Evolutionary conservation across 2,113 vertebrate species (phyloP).

Genomic region (Thryonomys swinderianus): DNA sequence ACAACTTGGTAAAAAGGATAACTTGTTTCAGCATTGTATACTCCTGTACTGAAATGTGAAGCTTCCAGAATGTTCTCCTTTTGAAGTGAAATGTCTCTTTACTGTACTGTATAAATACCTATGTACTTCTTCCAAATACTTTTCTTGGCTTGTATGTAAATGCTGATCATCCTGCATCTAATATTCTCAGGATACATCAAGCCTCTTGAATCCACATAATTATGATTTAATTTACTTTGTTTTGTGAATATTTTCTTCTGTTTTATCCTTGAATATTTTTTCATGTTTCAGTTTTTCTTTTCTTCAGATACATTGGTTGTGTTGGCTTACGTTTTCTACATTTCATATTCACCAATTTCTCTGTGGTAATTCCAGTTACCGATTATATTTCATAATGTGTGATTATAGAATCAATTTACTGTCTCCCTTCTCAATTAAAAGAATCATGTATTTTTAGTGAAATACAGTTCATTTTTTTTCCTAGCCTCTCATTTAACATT

Average conservation of each 20-base stretch:
- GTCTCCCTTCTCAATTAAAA: neutral
- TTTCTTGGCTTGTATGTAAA: neutral
- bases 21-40: neutral
- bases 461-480: neutral
- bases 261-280: conserved; percentile 28
- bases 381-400: conserved; percentile 29
- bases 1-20: neutral
- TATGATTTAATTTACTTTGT: neutral
- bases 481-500: neutral
- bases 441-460: neutral
- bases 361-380: neutral
- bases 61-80: neutral
- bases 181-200: neutral
- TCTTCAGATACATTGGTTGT: neutral
- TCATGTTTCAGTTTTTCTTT: neutral
- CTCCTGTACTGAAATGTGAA: neutral
- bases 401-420: neutral
- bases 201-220: neutral
- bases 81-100: neutral
- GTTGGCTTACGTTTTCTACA: neutral
- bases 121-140: neutral
- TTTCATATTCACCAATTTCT: neutral
- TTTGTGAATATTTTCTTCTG: conserved; percentile 40
- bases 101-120: neutral
- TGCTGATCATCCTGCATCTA: neutral